Base-by-base conservation (phyloP, 2,797 vertebrate species). In the Cryptoprocta ferox region DNA sequence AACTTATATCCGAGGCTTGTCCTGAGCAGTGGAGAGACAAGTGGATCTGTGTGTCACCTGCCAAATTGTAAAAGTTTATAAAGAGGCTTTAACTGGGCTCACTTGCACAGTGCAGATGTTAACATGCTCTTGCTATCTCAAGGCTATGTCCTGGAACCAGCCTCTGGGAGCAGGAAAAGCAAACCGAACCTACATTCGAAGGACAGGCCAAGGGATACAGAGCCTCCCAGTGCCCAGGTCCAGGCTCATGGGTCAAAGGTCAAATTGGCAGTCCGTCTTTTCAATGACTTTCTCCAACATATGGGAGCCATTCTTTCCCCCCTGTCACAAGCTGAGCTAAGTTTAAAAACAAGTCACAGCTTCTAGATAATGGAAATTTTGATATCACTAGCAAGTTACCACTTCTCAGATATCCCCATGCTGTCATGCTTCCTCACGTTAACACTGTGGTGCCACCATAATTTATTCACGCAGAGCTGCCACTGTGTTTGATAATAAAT, bases 301-400 rank as follows among this genome's bases (percentile, higher is more conserved):
- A 42, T 45, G 7, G 66, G 45, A 65, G 1, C 3, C 59, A 26
- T 2, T 56, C 21, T 96, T 97, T 91, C 6, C 32, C 18, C 88
- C 85, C 10, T 78, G 11, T 81, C 66, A 82, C 56, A 65, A 24
- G 71, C 45, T 24, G 65, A 89, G 10, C 10, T 85, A 75, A 96
- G 66, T 61, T 13, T 45, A 39, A 93, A 98, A 96, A 35, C 9
- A 14, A 53, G 50, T 59, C 26, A 78, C 7, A 32, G 32, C 0
- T 16, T 91, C 73, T 94, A 94, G 78, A 94, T 96, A 83, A 96
- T 45, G 50, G 18, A 19, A 96, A 82, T 97, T 96, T 94, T 39
- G n/a, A 68, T 56, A 81, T n/a, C 59, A 92, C 26, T 68, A 96
- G 63, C 79, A 95, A 93, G 16, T 30, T 59, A 37, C 65, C 39